Percentiles rank a stretch among this genome's conserved stretches.
phyloP scores from a whole-genome alignment of 2,888 invertebrate species.

The Cistogaster globosa region DNA sequence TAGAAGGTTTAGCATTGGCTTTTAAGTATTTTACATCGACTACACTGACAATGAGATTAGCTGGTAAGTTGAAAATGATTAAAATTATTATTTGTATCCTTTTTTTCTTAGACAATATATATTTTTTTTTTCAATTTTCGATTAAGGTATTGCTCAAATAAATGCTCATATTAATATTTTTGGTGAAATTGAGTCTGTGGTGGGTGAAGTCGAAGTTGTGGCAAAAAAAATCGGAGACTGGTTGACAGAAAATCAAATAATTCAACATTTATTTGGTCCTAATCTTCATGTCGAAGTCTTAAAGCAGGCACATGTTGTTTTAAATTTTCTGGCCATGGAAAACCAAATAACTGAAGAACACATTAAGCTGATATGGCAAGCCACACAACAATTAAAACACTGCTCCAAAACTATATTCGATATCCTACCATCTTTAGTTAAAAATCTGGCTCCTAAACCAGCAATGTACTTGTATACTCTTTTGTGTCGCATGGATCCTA shows the following conservation, averaged over 20 bases:
- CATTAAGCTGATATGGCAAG: constrained; percentile 96
- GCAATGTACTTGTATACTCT: constrained; percentile 94
- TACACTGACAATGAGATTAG: constrained; percentile 95
- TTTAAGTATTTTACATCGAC: constrained; percentile 98
- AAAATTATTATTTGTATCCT: background rate
- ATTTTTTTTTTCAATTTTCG: background rate
- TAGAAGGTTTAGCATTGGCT: constrained; percentile 94
- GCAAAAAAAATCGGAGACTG: constrained; percentile 94
- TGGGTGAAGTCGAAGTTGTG: constrained; percentile 92
- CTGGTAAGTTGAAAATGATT: constrained; percentile 85
- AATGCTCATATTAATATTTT: constrained; percentile 96
- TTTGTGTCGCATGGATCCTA: constrained; percentile 93
- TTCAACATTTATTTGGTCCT: constrained; percentile 97
- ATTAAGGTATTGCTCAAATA: constrained; percentile 90
- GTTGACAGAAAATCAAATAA: constrained; percentile 94
- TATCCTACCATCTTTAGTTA: constrained; percentile 93
- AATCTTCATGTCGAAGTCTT: constrained; percentile 97
- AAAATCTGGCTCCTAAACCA: constrained; percentile 93
- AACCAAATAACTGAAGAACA: constrained; percentile 95
- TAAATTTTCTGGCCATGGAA: constrained; percentile 96
- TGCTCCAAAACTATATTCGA: constrained; percentile 97
- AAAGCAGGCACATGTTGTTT: constrained; percentile 96
- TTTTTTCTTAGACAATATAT: too few species aligned
- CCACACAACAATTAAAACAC: constrained; percentile 97
- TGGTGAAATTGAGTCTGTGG: constrained; percentile 94